Evolutionary conservation across 2,888 invertebrate genomes (phyloP).

Genomic region (Piscicola geometra): DNA sequence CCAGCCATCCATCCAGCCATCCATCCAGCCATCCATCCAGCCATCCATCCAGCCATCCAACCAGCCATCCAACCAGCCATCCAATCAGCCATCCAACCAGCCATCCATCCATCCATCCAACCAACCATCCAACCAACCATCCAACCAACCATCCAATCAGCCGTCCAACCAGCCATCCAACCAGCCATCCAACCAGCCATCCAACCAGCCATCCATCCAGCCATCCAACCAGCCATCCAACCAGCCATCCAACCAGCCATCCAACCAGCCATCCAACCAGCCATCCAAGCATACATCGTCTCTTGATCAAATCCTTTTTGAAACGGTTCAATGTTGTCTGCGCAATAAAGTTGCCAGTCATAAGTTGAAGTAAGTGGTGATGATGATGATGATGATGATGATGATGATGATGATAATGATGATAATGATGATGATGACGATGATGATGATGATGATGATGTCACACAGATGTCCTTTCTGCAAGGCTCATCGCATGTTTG

Average conservation of each 20-base stretch:
- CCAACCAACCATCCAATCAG: not conserved
- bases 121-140: slow-evolving; percentile 48
- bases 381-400: slow-evolving; percentile 6
- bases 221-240: slow-evolving; percentile 11
- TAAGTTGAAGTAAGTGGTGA: not conserved
- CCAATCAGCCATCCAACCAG: slow-evolving; percentile 41
- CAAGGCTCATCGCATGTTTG: slow-evolving; percentile 54
- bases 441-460: slow-evolving; percentile 52
- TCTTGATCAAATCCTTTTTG: slow-evolving; percentile 54
- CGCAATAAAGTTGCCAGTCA: slow-evolving; percentile 45
- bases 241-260: not conserved
- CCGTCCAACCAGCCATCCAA: not conserved
- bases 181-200: slow-evolving; percentile 52
- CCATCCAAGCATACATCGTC: too few species aligned
- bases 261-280: not conserved
- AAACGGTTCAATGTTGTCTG: slow-evolving; percentile 63
- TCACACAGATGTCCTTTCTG: slow-evolving; percentile 56
- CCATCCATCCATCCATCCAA: slow-evolving; percentile 52
- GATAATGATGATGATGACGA: slow-evolving; percentile 16
- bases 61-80: too few species aligned
- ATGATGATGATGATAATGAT: slow-evolving; percentile 20
- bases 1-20: slow-evolving; percentile 51
- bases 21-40: slow-evolving; percentile 46
- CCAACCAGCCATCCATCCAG: slow-evolving; percentile 51
- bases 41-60: slow-evolving; percentile 15